A percentile compares a stretch with the other conserved stretches of the same genome.
These are phyloP conservation scores for Spermophilus dauricus DNA, from an alignment of 2,113 vertebrate species.

Conservation along the genomic window DNA sequence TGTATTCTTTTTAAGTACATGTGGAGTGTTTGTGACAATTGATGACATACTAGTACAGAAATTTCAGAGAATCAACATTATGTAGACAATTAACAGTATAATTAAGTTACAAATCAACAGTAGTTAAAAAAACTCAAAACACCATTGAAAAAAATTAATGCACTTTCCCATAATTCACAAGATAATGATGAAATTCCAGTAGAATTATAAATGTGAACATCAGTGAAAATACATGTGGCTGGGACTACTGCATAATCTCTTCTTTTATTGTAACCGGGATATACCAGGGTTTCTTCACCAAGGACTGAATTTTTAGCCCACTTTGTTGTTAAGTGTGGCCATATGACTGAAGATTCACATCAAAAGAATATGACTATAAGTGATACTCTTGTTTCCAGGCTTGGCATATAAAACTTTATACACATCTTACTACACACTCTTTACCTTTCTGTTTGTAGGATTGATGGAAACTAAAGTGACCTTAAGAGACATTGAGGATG, in stretches of 20 bases:
- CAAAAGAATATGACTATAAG: neutral
- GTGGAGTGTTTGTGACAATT: neutral
- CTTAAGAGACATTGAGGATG: neutral
- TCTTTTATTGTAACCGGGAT: neutral
- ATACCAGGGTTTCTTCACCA: neutral
- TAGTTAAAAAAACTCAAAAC: neutral
- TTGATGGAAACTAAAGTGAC: neutral
- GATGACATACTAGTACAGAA: neutral
- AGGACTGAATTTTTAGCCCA: neutral
- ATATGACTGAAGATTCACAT: neutral
- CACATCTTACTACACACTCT: neutral
- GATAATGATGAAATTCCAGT: neutral
- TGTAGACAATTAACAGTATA: neutral
- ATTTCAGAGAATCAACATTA: neutral
- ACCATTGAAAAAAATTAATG: neutral
- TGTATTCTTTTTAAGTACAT: neutral
- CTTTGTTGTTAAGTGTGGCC: neutral
- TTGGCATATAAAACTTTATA: neutral
- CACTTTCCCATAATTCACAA: neutral
- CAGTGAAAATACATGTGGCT: neutral
- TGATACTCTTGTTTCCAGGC: neutral
- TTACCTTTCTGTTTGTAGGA: neutral
- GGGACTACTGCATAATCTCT: neutral
- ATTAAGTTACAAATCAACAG: neutral
- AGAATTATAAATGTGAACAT: neutral